Base-by-base conservation (phyloP, 1,140 invertebrate genomes). In the Watersipora subatra region DNA sequence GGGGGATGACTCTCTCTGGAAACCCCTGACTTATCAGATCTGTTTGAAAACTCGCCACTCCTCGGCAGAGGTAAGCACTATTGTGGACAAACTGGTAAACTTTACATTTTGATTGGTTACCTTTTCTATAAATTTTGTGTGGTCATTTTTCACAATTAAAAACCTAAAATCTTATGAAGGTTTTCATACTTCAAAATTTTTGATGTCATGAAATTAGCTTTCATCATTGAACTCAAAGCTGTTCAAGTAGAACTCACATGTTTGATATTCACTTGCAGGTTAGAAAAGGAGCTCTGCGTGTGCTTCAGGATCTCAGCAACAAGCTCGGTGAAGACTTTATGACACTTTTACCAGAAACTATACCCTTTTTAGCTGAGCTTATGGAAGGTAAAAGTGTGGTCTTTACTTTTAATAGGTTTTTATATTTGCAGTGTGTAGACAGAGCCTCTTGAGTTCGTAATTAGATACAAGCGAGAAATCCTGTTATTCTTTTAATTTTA, bases 1-100 rank as follows among this genome's bases (percentile, higher is more conserved):
- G 19, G 85, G 85, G 3, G 92, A 94, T 72, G 91, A 94, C 75
- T 85, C 87, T 0, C 74, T 91, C 1, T 93, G 92, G 86, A 93
- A 93, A 75, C 85, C 88, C 70, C 79, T 95, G 1, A 91, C 93
- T 73, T 91, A 92, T 78, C 89, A 93, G 78, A 86, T 93, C 62
- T 79, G 94, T 20, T 80, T 94, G 57, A 95, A 94, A 80, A 91
- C 90, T 0, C 85, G 89, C 68, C 86, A 90, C 72, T 83, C 84
- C 69, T 85, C 86, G 62, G 81, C 87, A 19, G 69, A 78, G 73
- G 83, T 84, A 71, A 72, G 71, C 65, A 25, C 61, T 56, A n/a
- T n/a, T n/a, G n/a, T n/a, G n/a, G n/a, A n/a, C n/a, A n/a, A n/a
- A 1, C 57, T 2, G 3, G 34, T 28, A n/a, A 15, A 15, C 15